Evolutionary conservation across 2,113 vertebrate genomes (phyloP).

Genomic region (Brachionichthys hirsutus): DNA sequence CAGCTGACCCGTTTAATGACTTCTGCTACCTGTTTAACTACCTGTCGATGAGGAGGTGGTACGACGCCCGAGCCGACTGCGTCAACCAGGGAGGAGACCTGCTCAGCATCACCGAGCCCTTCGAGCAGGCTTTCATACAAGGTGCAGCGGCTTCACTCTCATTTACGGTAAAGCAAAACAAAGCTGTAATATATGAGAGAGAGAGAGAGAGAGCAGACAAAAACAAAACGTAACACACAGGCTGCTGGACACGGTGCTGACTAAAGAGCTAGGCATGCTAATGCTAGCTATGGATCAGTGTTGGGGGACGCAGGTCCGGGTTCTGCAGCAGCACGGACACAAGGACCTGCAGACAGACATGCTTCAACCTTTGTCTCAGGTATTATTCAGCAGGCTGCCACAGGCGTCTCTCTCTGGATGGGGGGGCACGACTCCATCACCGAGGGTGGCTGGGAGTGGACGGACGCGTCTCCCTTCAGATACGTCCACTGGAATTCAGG

Average conservation of each 20-base stretch:
- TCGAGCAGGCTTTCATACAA: conserved; percentile 76
- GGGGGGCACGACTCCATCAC: conserved; percentile 77
- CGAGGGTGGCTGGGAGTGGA: conserved; percentile 80
- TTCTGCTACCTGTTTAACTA: conserved; percentile 78
- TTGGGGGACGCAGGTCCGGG: too few relatives aligned
- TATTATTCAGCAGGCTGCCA: conserved; percentile 64
- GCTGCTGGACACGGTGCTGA: too few relatives aligned
- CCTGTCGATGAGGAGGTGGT: conserved; percentile 73
- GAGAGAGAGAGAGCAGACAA: too few relatives aligned
- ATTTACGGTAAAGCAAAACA: too few relatives aligned
- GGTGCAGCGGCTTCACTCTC: conserved; percentile 40
- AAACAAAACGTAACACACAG: too few relatives aligned
- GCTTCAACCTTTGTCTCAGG: conserved; percentile 49
- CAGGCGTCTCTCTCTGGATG: conserved; percentile 79
- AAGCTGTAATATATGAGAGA: too few relatives aligned
- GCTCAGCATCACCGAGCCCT: conserved; percentile 75
- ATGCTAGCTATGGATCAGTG: too few relatives aligned
- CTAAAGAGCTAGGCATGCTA: too few relatives aligned
- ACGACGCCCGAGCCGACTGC: conserved; percentile 76
- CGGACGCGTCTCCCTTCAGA: conserved; percentile 73
- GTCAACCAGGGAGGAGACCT: conserved; percentile 78
- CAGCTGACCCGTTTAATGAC: conserved; percentile 73
- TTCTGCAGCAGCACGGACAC: too few relatives aligned
- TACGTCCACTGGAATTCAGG: conserved; percentile 76
- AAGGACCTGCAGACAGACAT: too few relatives aligned